A percentile compares a stretch with the other conserved stretches of the same genome.
phyloP scores from a whole-genome alignment of 2,113 vertebrate genomes.

The Copsychus sechellarum region DNA sequence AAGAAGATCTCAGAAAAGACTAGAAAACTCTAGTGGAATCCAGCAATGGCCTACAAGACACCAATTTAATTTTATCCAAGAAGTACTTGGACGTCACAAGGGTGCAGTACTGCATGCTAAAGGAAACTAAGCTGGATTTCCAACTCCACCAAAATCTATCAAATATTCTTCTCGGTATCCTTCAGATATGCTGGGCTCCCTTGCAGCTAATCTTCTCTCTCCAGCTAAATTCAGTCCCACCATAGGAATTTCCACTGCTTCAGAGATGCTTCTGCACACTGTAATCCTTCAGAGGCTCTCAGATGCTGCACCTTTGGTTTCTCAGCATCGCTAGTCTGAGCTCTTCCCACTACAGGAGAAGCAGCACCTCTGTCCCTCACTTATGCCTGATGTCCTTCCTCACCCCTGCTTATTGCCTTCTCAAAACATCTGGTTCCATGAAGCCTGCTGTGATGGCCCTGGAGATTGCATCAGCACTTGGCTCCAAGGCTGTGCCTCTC shows the following conservation, averaged over 20 bases:
- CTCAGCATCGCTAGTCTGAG: not conserved
- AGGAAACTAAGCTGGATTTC: conserved; percentile 23
- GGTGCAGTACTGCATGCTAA: not conserved
- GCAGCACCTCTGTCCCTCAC: not conserved
- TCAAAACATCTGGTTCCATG: not conserved
- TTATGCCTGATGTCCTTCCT: not conserved
- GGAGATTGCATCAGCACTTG: not conserved
- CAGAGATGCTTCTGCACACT: not conserved
- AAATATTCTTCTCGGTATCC: not conserved
- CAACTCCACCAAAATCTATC: not conserved
- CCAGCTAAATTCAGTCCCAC: not conserved
- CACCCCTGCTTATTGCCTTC: not conserved
- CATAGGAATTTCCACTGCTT: not conserved
- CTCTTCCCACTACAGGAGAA: not conserved
- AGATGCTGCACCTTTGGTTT: not conserved
- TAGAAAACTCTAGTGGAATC: conserved; percentile 4
- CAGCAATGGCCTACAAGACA: not conserved
- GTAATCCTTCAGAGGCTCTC: not conserved
- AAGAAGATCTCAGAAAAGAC: conserved; percentile 12
- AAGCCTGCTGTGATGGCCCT: not conserved
- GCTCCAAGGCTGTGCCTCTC: not conserved
- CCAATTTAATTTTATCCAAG: conserved; percentile 8
- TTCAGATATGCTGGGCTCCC: not conserved
- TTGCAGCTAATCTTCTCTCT: not conserved
- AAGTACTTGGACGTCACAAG: not conserved